Percentiles rank a stretch among this genome's conserved stretches.
Conservation (phyloP, 2,797 vertebrate species). For the Eulemur coronatus region DNA sequence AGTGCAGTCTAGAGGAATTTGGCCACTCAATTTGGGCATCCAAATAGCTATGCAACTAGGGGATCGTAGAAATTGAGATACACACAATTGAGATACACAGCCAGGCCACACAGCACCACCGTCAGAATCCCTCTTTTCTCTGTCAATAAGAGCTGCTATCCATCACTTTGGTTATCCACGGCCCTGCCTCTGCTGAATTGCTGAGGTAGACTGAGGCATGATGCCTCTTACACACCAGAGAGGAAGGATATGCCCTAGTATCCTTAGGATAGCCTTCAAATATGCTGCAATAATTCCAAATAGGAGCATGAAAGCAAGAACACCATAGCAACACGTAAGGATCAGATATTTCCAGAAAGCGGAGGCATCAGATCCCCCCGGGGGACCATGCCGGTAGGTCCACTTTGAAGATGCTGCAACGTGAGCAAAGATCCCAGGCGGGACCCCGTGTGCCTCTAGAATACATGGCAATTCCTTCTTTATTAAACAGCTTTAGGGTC, state of each 20-base stretch:
- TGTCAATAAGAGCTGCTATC: neutral
- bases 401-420: neutral
- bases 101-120: neutral
- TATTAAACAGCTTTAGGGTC: neutral
- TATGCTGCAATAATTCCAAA: neutral
- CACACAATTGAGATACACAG: neutral
- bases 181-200: neutral
- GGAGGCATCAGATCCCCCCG: neutral
- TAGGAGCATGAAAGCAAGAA: neutral
- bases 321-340: neutral
- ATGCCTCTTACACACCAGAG: neutral
- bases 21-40: neutral
- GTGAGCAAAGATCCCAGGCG: neutral
- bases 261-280: neutral
- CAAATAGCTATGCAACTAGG: neutral
- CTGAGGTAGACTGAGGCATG: neutral
- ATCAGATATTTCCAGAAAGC: neutral
- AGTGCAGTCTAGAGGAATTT: neutral
- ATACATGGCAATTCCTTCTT: neutral
- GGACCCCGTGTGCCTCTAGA: neutral
- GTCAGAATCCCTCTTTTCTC: neutral
- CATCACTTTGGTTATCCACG: neutral
- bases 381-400: neutral
- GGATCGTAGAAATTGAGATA: neutral
- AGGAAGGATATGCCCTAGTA: neutral